A percentile compares a stretch with the other conserved stretches of the same genome.
Conservation (phyloP, 2,113 vertebrate species). For the Hypocryptadius cinnamomeus region DNA sequence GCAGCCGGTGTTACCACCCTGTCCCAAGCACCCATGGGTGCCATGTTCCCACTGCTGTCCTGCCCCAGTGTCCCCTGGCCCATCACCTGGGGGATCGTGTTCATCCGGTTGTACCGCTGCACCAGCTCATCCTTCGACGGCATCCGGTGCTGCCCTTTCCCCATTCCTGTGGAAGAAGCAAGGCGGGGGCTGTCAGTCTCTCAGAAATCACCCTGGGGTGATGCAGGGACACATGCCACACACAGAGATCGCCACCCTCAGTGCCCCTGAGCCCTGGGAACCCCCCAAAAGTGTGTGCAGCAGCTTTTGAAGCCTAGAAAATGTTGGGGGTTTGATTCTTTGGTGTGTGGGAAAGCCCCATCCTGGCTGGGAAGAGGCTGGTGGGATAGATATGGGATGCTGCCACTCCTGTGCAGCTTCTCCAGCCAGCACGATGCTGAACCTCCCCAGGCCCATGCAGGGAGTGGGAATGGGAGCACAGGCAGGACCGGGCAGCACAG, state of each 20-base stretch:
- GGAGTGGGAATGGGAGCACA: background rate
- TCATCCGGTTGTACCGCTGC: slow-evolving; percentile 97
- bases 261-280: background rate
- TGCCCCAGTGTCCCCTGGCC: accelerated
- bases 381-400: background rate
- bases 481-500: background rate
- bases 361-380: background rate
- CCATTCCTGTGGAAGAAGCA: slow-evolving; percentile 81
- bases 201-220: background rate
- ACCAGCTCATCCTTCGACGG: slow-evolving; percentile 98
- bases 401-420: accelerated
- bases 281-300: background rate
- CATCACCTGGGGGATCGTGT: slow-evolving; percentile 93
- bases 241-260: accelerated
- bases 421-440: accelerated
- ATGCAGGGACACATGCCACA: background rate
- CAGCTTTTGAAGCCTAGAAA: background rate
- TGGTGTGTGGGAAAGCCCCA: background rate
- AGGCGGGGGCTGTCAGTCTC: background rate
- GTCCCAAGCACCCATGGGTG: background rate
- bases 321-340: background rate
- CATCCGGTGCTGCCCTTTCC: slow-evolving; percentile 99
- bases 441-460: background rate
- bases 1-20: accelerated
- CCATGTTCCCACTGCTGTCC: accelerated